These are phyloP conservation scores for Myanophis thanlyinensis DNA, from an alignment of 2,113 vertebrate genomes.

Conservation along the genomic window DNA sequence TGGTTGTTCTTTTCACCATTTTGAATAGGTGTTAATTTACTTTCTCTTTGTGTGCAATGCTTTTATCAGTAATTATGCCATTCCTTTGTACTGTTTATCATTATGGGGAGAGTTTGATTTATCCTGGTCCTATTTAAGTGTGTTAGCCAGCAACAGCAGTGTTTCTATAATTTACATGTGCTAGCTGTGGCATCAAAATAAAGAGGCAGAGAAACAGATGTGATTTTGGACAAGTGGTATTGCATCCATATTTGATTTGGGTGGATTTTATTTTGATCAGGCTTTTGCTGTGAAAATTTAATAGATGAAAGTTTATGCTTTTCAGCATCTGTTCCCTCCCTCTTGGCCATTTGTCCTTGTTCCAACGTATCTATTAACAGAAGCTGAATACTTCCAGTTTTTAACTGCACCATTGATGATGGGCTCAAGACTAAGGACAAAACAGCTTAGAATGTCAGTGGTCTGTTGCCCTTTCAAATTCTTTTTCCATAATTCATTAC, in stretches of 20 bases:
- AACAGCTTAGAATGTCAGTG: conserved; percentile 60
- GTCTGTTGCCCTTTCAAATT: conserved; percentile 61
- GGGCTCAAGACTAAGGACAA: conserved; percentile 46
- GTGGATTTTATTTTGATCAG: conserved; percentile 45
- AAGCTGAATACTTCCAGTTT: conserved; percentile 56
- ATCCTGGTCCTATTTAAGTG: conserved; percentile 29
- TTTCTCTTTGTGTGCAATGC: background rate
- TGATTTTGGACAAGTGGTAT: conserved; percentile 37
- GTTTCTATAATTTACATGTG: conserved; percentile 26
- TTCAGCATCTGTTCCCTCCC: conserved; percentile 55
- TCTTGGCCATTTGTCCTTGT: conserved; percentile 53
- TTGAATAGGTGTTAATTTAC: conserved; percentile 29
- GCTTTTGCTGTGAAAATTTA: conserved; percentile 34
- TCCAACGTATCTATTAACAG: conserved; percentile 54
- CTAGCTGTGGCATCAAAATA: conserved; percentile 32
- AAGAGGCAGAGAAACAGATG: conserved; percentile 23
- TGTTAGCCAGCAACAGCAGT: conserved; percentile 29
- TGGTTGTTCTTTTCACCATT: conserved; percentile 23
- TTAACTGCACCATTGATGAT: conserved; percentile 56
- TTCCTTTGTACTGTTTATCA: conserved; percentile 28
- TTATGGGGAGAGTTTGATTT: conserved; percentile 51
- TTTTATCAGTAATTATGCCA: conserved; percentile 33
- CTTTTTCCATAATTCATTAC: conserved; percentile 72
- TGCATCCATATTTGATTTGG: conserved; percentile 51
- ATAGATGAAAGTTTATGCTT: conserved; percentile 67